Conservation (phyloP, 2,888 invertebrate species). For the Pollenia labialis region DNA sequence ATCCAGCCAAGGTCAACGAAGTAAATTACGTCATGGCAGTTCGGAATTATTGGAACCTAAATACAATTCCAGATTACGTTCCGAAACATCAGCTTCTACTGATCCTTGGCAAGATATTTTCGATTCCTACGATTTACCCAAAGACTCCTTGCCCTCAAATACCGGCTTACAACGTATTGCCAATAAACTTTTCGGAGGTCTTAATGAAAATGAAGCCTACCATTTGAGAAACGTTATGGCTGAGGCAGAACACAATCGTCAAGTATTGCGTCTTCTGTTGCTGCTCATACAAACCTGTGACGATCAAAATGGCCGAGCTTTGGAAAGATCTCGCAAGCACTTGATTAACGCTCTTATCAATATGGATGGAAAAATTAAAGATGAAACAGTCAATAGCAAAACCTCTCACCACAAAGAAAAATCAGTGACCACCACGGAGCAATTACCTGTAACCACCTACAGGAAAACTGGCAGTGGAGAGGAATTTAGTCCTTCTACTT, state of each 20-base stretch:
- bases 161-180: slow-evolving; percentile 88
- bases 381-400: slow-evolving; percentile 46
- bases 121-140: slow-evolving; percentile 85
- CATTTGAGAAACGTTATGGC: slow-evolving; percentile 92
- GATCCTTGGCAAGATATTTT: slow-evolving; percentile 84
- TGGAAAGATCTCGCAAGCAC: slow-evolving; percentile 89
- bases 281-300: slow-evolving; percentile 92
- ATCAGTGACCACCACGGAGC: slow-evolving; percentile 67
- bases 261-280: slow-evolving; percentile 89
- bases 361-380: slow-evolving; percentile 85
- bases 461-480: slow-evolving; percentile 78
- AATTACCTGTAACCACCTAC: slow-evolving; percentile 78
- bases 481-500: slow-evolving; percentile 80
- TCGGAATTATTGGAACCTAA: slow-evolving; percentile 15
- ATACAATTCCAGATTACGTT: slow-evolving; percentile 29
- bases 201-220: slow-evolving; percentile 90
- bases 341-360: slow-evolving; percentile 89
- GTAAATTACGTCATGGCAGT: slow-evolving; percentile 23
- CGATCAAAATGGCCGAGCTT: slow-evolving; percentile 88
- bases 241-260: slow-evolving; percentile 90
- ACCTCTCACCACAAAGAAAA: slow-evolving; percentile 61
- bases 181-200: slow-evolving; percentile 90
- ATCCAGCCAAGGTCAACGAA: slow-evolving; percentile 1
- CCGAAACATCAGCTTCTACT: slow-evolving; percentile 13
- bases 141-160: slow-evolving; percentile 85